Evolutionary conservation across 2,797 vertebrate genomes (phyloP).

Genomic region (Anomalospiza imberbis): DNA sequence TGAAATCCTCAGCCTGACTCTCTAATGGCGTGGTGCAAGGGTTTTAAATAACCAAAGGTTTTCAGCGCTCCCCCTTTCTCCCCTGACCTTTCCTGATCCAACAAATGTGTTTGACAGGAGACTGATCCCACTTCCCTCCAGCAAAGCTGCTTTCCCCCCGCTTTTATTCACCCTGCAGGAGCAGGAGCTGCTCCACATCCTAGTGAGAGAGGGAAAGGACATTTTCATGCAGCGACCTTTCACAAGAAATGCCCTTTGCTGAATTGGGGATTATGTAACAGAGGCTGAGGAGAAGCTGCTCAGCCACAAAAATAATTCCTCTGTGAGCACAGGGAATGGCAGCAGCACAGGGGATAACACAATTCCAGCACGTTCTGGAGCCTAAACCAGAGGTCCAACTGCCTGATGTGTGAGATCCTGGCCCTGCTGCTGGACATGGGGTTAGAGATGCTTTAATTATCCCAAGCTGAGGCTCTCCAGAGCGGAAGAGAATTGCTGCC

Average conservation of each 20-base stretch:
- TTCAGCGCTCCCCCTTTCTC: background rate
- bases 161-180: background rate
- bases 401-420: background rate
- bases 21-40: fast-evolving
- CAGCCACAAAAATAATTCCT: background rate
- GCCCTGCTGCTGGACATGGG: background rate
- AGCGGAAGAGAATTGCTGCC: background rate
- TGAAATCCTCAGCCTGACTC: background rate
- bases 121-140: background rate
- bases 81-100: constrained; percentile 5
- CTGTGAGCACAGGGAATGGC: background rate
- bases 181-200: background rate
- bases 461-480: fast-evolving
- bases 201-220: background rate
- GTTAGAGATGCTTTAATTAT: fast-evolving
- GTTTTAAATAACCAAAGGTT: background rate
- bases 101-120: background rate
- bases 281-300: background rate
- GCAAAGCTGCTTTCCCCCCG: background rate
- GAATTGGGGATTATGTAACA: background rate
- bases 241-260: constrained; percentile 5
- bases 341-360: background rate
- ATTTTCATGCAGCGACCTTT: background rate
- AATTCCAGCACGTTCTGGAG: background rate
- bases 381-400: background rate